Percentiles rank a stretch among this genome's conserved stretches.
These are phyloP conservation scores for Neomonachus schauinslandi DNA, from an alignment of 2,113 vertebrate species.

Conservation along the genomic window DNA sequence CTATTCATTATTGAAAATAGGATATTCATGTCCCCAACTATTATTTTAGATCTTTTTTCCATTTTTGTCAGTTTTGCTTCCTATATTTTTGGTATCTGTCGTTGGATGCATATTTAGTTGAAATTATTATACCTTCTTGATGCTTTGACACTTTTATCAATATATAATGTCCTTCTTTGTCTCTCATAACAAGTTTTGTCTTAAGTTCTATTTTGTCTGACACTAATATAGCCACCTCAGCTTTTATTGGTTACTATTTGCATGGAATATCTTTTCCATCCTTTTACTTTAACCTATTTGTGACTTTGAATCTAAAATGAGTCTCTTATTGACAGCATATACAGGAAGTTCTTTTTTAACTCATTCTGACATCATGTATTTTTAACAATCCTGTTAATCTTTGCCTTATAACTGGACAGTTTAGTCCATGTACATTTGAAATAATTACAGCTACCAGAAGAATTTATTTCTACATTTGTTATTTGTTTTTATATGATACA, in stretches of 20 bases:
- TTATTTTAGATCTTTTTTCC: neutral
- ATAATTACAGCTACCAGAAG: neutral
- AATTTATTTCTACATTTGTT: neutral
- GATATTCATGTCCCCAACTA: neutral
- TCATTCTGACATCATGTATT: neutral
- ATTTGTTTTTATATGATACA: neutral
- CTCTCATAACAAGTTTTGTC: neutral
- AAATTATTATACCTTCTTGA: neutral
- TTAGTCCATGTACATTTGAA: neutral
- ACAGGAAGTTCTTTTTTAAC: neutral
- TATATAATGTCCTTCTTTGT: neutral
- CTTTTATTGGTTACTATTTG: neutral
- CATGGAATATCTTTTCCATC: neutral
- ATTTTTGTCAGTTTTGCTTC: neutral
- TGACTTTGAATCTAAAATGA: neutral
- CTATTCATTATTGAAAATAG: neutral
- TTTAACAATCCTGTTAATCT: neutral
- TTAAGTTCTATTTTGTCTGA: neutral
- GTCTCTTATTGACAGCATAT: neutral
- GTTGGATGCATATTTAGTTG: neutral
- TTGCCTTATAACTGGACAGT: neutral
- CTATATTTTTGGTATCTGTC: neutral
- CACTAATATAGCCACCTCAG: neutral
- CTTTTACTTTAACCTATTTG: neutral
- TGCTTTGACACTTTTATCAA: neutral